Conservation (phyloP, 2,888 invertebrate species). For the Lasioglossum zephyrum region DNA sequence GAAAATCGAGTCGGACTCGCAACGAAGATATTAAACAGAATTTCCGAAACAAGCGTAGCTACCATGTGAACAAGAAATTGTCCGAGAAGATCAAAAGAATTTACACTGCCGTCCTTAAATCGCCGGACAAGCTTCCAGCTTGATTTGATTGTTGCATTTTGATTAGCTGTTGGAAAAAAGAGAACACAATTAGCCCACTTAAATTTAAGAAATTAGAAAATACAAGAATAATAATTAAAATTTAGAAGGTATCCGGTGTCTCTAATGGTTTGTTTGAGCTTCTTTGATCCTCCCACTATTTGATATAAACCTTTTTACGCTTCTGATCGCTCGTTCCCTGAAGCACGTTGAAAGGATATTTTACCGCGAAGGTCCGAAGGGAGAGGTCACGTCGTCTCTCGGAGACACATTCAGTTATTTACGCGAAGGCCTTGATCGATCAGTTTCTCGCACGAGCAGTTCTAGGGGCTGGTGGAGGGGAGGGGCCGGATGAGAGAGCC, state of each 20-base stretch:
- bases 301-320: no score
- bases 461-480: not conserved
- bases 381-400: slow-evolving; percentile 10
- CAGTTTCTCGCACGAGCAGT: slow-evolving; percentile 34
- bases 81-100: not conserved
- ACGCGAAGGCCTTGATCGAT: slow-evolving; percentile 42
- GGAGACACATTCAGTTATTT: slow-evolving; percentile 38
- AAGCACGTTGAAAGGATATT: not conserved
- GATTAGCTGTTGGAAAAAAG: no score
- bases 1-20: not conserved
- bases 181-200: no score
- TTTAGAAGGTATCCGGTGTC: no score
- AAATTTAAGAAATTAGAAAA: no score
- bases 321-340: not conserved
- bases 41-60: not conserved
- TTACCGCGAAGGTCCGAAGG: not conserved
- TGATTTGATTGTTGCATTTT: no score
- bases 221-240: no score
- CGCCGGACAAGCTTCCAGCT: no score
- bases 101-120: not conserved
- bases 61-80: not conserved
- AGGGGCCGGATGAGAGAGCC: not conserved
- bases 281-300: no score
- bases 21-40: not conserved
- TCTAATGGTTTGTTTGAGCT: no score